phyloP scores from a whole-genome alignment of 2,797 vertebrate species.

The Heliangelus exortis region DNA sequence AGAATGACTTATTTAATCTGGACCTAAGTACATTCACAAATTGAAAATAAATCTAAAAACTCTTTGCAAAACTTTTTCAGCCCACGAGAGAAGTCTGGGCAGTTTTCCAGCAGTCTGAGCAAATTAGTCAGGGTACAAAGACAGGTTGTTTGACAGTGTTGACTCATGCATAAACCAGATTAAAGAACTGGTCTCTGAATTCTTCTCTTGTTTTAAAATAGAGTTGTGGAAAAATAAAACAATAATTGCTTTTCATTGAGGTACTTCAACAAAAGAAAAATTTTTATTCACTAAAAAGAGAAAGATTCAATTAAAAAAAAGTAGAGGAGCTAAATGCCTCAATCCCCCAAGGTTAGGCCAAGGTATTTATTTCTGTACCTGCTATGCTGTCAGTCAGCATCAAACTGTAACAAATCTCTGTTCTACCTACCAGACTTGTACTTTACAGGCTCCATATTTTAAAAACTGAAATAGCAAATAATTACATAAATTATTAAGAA shows the following conservation, averaged over 20 bases:
- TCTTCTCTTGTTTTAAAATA: conserved; percentile 10
- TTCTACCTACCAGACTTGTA: neutral
- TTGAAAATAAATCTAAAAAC: conserved; percentile 26
- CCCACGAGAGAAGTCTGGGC: conserved; percentile 45
- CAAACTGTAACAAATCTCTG: neutral
- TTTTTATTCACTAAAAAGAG: conserved; percentile 6
- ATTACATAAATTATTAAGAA: neutral
- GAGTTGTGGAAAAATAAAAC: conserved; percentile 52
- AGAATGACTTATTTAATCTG: conserved; percentile 28
- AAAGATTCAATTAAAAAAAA: neutral
- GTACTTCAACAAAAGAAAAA: conserved; percentile 6
- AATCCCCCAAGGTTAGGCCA: neutral
- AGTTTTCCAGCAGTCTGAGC: conserved; percentile 52
- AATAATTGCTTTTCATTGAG: conserved; percentile 1
- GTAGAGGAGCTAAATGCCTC: neutral
- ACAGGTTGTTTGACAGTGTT: conserved; percentile 60
- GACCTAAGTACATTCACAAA: conserved; percentile 23
- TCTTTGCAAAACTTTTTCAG: conserved; percentile 57
- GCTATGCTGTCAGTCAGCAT: neutral
- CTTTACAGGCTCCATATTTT: neutral
- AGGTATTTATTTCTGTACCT: neutral
- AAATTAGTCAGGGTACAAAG: conserved; percentile 67
- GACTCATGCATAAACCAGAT: conserved; percentile 57
- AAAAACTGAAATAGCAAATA: conserved; percentile 3
- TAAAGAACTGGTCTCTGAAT: conserved; percentile 28